A percentile compares a stretch with the other conserved stretches of the same genome.
These are phyloP conservation scores for Lepidurus packardi DNA, from an alignment of 1,140 invertebrate genomes.

Conservation along the genomic window DNA sequence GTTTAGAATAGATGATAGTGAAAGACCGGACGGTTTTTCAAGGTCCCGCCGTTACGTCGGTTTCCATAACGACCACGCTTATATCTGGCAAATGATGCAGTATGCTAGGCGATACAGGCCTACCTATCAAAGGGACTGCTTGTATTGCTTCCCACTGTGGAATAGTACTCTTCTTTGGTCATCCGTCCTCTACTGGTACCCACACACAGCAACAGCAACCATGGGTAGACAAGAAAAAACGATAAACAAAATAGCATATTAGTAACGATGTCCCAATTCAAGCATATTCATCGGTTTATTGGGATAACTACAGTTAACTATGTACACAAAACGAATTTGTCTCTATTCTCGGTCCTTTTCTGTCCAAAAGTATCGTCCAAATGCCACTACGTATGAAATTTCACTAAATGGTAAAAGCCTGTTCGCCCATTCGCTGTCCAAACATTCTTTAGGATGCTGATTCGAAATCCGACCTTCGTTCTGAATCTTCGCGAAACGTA, in stretches of 20 bases:
- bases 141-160: not conserved
- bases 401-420: not conserved
- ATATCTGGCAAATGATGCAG: not conserved
- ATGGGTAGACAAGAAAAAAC: not conserved
- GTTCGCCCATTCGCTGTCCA: not conserved
- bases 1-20: too few relatives aligned
- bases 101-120: not conserved
- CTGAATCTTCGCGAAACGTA: too few relatives aligned
- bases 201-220: not conserved
- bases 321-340: not conserved
- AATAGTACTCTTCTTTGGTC: not conserved
- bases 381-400: not conserved
- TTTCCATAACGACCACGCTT: not conserved
- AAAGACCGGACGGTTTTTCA: too few relatives aligned
- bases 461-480: not conserved
- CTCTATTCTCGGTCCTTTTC: not conserved
- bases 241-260: not conserved
- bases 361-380: constrained; percentile 4
- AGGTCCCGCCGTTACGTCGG: too few relatives aligned
- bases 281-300: not conserved
- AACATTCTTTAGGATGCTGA: not conserved
- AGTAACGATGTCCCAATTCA: not conserved
- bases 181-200: not conserved
- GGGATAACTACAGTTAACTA: not conserved
- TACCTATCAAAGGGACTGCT: not conserved